Evolutionary conservation across 2,797 vertebrate genomes (phyloP), one percentile per base, ranked within the genome.

Genomic region (Okamejei kenojei): DNA sequence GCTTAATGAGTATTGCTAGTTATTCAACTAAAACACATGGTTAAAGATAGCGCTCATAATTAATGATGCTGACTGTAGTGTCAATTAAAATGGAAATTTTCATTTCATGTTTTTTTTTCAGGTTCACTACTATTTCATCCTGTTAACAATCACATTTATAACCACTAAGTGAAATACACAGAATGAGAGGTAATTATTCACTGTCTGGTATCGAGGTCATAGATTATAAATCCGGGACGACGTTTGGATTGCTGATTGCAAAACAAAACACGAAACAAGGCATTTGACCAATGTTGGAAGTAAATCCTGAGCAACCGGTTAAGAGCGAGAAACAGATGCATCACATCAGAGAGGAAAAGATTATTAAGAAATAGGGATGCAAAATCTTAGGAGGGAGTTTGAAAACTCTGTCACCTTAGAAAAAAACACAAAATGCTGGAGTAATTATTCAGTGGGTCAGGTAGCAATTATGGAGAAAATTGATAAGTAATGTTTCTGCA

Each of bases 11-110:
- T 77, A 7, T 92, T 94, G 94, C 93, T 94, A 94, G 94, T 95
- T 95, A 94, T 95, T 95, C 94, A 93, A 93, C 94, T 94, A 95
- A 96, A 93, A 94, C 94, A 93, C 1, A 93, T 88, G 94, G 94
- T 79, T 93, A 0, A 71, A 94, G 94, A 93, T 93, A 54, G 58
- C 81, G 84, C 94, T 94, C 93, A 2, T 93, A 95, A 94, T 93
- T 93, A 94, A 95, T 96, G 95, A 93, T 93, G 93, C 76, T 91
- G 93, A 38, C 91, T 91, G 81, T 94, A 94, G 93, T 93, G 90
- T 93, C 93, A 7, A 45, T 29, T 9, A n/a, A 80, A 17, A 54
- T 54, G 71, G 38, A 54, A 92, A 92, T 92, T 92, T 92, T 76
- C 38, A 92, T 92, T 92, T 76, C 29, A 21, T 29, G 58, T 73